Evolutionary conservation across 2,888 invertebrate genomes (phyloP).

Genomic region (Agonopterix alstromeriana): DNA sequence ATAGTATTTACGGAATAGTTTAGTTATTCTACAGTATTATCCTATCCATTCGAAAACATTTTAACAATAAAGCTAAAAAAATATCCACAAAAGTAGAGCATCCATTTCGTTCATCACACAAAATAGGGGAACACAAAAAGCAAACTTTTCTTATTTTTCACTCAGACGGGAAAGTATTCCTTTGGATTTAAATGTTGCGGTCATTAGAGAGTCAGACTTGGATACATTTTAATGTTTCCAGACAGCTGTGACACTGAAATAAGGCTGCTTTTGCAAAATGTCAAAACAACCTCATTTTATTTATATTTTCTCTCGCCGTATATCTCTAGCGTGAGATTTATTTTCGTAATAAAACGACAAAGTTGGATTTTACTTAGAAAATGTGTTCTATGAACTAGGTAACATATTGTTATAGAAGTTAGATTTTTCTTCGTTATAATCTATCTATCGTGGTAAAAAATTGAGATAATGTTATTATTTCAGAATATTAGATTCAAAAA

Average conservation of each 20-base stretch:
- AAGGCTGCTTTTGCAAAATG: conserved; percentile 36
- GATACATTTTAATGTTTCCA: conserved; percentile 61
- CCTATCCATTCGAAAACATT: too few species aligned
- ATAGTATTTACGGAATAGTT: too few species aligned
- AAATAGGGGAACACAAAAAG: conserved; percentile 26
- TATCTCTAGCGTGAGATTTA: conserved; percentile 43
- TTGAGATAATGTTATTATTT: too few species aligned
- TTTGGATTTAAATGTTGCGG: conserved; percentile 54
- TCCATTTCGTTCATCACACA: background rate
- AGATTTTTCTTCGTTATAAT: too few species aligned
- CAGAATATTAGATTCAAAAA: too few species aligned
- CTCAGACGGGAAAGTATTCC: conserved; percentile 36
- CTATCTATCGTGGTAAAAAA: too few species aligned
- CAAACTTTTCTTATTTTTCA: conserved; percentile 56
- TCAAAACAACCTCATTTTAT: conserved; percentile 53
- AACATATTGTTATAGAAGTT: background rate
- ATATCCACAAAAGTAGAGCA: too few species aligned
- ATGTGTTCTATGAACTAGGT: conserved; percentile 25
- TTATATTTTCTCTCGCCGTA: conserved; percentile 41
- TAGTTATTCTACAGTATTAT: too few species aligned
- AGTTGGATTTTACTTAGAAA: conserved; percentile 32
- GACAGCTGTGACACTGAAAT: conserved; percentile 42
- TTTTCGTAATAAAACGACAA: conserved; percentile 46
- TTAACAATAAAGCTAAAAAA: too few species aligned
- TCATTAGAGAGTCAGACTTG: conserved; percentile 58